Percentiles rank a stretch among this genome's conserved stretches.
Evolutionary conservation across 2,797 vertebrate species (phyloP).

Genomic region (Neosilurus hyrtlii): DNA sequence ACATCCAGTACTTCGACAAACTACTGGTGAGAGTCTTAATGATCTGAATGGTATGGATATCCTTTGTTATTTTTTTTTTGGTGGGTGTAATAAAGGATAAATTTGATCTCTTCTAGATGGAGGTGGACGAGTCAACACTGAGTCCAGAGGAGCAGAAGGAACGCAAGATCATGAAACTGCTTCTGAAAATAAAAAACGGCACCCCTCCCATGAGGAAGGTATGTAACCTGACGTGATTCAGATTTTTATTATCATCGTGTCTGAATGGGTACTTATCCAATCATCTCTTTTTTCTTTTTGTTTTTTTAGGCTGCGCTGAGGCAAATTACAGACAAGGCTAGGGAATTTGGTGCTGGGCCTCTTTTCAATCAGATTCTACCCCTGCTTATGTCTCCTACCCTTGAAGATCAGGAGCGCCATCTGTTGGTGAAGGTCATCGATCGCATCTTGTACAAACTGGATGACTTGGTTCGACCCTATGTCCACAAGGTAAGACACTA

Average conservation of each 20-base stretch:
- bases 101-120: constrained; percentile 76
- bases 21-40: constrained; percentile 78
- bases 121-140: constrained; percentile 96
- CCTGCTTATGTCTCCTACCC: constrained; percentile 94
- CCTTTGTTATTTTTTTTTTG: not conserved
- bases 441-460: constrained; percentile 96
- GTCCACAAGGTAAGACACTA: constrained; percentile 88
- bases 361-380: constrained; percentile 98
- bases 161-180: constrained; percentile 98
- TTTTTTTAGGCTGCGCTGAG: constrained; percentile 85
- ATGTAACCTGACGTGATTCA: not conserved
- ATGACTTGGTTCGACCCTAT: constrained; percentile 95
- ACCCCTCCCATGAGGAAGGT: constrained; percentile 99
- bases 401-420: constrained; percentile 98
- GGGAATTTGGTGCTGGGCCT: constrained; percentile 95
- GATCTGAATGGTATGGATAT: no score
- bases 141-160: constrained; percentile 98
- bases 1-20: constrained; percentile 99
- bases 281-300: not conserved
- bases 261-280: not conserved
- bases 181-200: constrained; percentile 98
- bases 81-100: not conserved
- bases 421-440: constrained; percentile 98
- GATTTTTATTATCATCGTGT: not conserved
- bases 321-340: constrained; percentile 97